phyloP scores from a whole-genome alignment of 1,140 invertebrate genomes.

The Nasonia vitripennis region DNA sequence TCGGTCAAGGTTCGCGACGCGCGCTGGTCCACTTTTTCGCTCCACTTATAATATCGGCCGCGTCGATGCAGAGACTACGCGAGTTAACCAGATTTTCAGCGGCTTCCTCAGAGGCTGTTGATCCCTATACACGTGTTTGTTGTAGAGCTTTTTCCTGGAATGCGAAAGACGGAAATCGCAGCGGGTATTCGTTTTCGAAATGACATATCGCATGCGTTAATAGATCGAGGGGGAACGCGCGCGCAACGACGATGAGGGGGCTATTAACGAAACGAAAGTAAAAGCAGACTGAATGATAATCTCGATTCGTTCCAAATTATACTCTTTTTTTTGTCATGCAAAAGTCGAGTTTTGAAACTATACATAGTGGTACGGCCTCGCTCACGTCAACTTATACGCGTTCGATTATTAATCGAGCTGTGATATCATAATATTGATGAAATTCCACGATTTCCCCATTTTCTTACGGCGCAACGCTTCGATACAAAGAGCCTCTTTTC shows the following conservation, averaged over 20 bases:
- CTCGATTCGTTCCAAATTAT: no score
- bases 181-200: no score
- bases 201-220: no score
- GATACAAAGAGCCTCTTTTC: not conserved
- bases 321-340: not conserved
- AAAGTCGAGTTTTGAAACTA: not conserved
- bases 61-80: not conserved
- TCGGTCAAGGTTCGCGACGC: slow-evolving; percentile 59
- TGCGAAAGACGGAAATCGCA: no score
- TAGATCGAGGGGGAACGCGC: no score
- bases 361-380: no score
- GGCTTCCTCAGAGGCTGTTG: slow-evolving; percentile 1
- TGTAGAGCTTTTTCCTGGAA: not conserved
- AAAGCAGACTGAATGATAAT: not conserved
- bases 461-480: not conserved
- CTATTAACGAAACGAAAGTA: not conserved
- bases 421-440: no score
- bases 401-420: not conserved
- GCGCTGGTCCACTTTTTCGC: slow-evolving; percentile 1
- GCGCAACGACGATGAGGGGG: no score
- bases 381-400: not conserved
- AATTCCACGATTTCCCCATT: not conserved
- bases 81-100: slow-evolving; percentile 22
- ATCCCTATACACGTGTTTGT: not conserved
- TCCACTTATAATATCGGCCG: not conserved